Conservation (phyloP, 2,797 vertebrate genomes). For the Eutrigla gurnardus region DNA sequence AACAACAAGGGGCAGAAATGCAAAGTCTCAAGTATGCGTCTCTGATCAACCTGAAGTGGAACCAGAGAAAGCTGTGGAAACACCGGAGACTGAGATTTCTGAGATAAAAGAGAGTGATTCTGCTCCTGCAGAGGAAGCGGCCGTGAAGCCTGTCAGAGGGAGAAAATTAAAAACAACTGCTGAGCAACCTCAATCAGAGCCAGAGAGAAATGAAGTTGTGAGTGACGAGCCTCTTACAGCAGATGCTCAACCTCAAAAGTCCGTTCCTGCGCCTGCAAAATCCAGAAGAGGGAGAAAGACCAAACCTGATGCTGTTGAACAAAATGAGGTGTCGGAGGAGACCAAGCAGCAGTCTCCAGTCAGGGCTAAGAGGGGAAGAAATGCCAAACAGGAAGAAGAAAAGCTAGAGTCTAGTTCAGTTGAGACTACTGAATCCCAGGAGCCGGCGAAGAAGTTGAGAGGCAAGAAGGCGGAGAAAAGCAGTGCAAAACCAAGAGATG, state of each 20-base stretch:
- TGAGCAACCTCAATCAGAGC: slow-evolving; percentile 24
- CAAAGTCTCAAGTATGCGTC: slow-evolving; percentile 35
- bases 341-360: slow-evolving; percentile 27
- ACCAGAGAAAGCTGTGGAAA: slow-evolving; percentile 29
- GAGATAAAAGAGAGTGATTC: slow-evolving; percentile 6
- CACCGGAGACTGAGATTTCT: slow-evolving; percentile 4
- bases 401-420: slow-evolving; percentile 7
- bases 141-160: slow-evolving; percentile 53
- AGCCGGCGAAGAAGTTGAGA: slow-evolving; percentile 58
- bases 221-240: background rate
- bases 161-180: slow-evolving; percentile 57
- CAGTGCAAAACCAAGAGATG: background rate
- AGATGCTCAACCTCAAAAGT: slow-evolving; percentile 21
- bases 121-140: slow-evolving; percentile 24
- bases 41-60: slow-evolving; percentile 18
- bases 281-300: slow-evolving; percentile 63
- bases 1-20: slow-evolving; percentile 62
- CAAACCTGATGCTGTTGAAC: slow-evolving; percentile 29
- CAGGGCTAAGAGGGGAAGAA: slow-evolving; percentile 66
- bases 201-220: slow-evolving; percentile 3
- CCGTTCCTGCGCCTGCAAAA: slow-evolving; percentile 33
- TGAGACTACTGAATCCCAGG: slow-evolving; percentile 13
- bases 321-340: slow-evolving; percentile 31
- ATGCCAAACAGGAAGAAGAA: slow-evolving; percentile 43
- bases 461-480: slow-evolving; percentile 36